Percentiles rank a stretch among this genome's conserved stretches.
phyloP scores from a whole-genome alignment of 2,888 invertebrate genomes.

The Macrophya alboannulata region DNA sequence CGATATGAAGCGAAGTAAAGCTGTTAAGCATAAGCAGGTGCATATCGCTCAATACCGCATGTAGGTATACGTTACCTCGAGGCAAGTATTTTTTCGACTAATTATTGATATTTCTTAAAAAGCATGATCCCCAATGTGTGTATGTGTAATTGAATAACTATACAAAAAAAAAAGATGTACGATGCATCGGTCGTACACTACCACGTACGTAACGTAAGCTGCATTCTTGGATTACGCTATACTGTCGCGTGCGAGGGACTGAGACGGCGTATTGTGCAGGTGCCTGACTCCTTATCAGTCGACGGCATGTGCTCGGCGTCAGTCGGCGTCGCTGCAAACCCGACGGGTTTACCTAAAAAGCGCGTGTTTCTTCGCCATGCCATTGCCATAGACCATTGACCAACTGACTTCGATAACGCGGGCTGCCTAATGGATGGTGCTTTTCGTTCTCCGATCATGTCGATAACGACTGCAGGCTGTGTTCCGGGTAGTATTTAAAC shows the following conservation, averaged over 20 bases:
- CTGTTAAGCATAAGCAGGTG: slow-evolving; percentile 24
- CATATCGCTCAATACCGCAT: slow-evolving; percentile 1
- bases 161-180: background rate
- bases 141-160: slow-evolving; percentile 12
- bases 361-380: slow-evolving; percentile 39
- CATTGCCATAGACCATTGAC: slow-evolving; percentile 12
- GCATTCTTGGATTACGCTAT: slow-evolving; percentile 1
- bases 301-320: slow-evolving; percentile 49
- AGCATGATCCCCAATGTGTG: slow-evolving; percentile 2
- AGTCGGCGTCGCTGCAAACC: background rate
- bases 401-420: slow-evolving; percentile 52
- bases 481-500: background rate
- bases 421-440: slow-evolving; percentile 36
- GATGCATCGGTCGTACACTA: background rate
- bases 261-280: slow-evolving; percentile 35
- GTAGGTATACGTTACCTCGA: background rate
- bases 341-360: slow-evolving; percentile 50
- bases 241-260: slow-evolving; percentile 41
- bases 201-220: background rate
- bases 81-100: slow-evolving; percentile 65
- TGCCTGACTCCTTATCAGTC: slow-evolving; percentile 50
- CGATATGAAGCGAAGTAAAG: slow-evolving; percentile 27
- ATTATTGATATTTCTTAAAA: slow-evolving; percentile 74
- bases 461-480: slow-evolving; percentile 11
- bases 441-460: slow-evolving; percentile 6